phyloP scores from a whole-genome alignment of 23 tunicate genomes.

The Ciona savignyi region DNA sequence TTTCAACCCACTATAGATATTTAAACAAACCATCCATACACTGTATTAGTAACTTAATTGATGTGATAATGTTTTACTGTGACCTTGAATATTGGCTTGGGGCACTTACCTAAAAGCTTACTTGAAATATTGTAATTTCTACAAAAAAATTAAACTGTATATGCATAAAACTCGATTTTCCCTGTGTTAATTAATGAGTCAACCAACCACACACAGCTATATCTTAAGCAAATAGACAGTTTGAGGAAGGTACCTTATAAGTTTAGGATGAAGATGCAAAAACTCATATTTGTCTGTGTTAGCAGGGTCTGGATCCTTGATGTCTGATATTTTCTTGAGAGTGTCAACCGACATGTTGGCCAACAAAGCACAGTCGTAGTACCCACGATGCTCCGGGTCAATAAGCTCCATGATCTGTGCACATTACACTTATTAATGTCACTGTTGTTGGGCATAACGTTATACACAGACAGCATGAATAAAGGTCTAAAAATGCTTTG shows the following conservation, averaged over 20 bases:
- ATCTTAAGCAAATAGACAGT: too few relatives aligned
- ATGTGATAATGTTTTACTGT: too few relatives aligned
- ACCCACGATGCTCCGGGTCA: background rate
- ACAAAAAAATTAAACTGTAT: too few relatives aligned
- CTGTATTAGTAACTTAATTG: too few relatives aligned
- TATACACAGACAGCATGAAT: background rate
- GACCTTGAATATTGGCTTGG: too few relatives aligned
- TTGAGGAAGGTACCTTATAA: background rate
- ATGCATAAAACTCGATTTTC: too few relatives aligned
- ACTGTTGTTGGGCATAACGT: background rate
- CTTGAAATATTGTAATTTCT: too few relatives aligned
- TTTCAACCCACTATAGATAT: too few relatives aligned
- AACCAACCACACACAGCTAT: too few relatives aligned
- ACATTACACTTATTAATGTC: background rate
- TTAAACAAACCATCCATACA: too few relatives aligned
- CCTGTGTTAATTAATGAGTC: too few relatives aligned
- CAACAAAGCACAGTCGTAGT: background rate
- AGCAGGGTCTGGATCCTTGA: conserved; percentile 22
- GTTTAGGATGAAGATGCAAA: background rate
- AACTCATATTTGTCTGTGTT: conserved; percentile 31
- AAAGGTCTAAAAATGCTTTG: background rate
- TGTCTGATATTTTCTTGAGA: conserved; percentile 16
- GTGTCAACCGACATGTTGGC: background rate
- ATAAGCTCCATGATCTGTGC: background rate
- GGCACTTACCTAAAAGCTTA: too few relatives aligned